Conservation (phyloP, 2,888 invertebrate species). For the Norana najaformis region DNA sequence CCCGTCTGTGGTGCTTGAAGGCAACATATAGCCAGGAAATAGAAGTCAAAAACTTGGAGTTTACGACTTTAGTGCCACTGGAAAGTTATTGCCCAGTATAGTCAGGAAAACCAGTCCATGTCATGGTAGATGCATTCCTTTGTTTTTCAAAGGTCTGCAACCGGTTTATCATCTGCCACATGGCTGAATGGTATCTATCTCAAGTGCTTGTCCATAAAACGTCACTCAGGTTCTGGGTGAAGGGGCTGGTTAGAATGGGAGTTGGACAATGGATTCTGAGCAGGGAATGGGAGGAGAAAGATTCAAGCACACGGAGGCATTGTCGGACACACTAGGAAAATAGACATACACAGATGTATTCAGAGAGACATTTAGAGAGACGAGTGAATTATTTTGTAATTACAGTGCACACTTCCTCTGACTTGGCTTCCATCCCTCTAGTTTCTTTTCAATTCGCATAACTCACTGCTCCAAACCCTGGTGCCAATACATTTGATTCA, state of each 20-base stretch:
- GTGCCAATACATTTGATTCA: too few species aligned
- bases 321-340: not conserved
- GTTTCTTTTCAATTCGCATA: too few species aligned
- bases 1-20: not conserved
- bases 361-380: not conserved
- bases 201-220: not conserved
- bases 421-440: too few species aligned
- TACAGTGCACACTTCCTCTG: too few species aligned
- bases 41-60: not conserved
- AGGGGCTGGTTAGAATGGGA: not conserved
- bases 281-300: not conserved
- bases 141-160: not conserved
- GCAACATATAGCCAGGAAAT: not conserved
- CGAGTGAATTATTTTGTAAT: not conserved
- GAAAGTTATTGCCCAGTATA: not conserved
- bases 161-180: not conserved
- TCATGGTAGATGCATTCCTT: not conserved
- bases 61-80: not conserved
- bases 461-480: too few species aligned
- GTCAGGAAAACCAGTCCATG: not conserved
- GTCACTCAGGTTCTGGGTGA: not conserved
- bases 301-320: not conserved
- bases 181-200: not conserved
- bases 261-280: not conserved
- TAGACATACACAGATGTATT: slow-evolving; percentile 8